Conservation (phyloP, 92 coral and sea anemone genomes). For the Parazoanthus atlanticus region DNA sequence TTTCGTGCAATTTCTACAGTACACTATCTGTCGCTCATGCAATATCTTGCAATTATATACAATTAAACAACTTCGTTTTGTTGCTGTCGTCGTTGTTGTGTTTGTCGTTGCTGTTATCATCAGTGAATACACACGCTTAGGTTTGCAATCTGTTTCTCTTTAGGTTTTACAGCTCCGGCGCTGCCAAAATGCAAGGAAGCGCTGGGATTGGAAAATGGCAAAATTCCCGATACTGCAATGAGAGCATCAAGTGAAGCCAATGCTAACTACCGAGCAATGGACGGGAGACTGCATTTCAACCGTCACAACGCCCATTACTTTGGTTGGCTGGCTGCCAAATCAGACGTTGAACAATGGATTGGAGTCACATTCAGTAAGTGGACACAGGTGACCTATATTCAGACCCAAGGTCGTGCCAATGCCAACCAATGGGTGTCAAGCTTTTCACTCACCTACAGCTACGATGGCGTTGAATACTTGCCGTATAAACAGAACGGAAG, state of each 20-base stretch:
- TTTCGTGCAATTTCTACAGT: too few species aligned
- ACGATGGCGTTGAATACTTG: slow-evolving; percentile 34
- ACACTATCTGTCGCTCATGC: too few species aligned
- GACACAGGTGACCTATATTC: slow-evolving; percentile 41
- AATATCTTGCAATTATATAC: too few species aligned
- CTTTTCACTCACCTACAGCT: slow-evolving; percentile 35
- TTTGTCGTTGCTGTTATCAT: too few species aligned
- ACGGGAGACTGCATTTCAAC: slow-evolving; percentile 39
- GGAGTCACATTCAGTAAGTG: slow-evolving; percentile 39
- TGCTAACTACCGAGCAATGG: background rate
- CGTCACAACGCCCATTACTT: slow-evolving; percentile 12
- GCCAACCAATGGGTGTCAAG: slow-evolving; percentile 49
- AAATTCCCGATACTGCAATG: slow-evolving; percentile 50
- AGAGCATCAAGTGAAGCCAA: slow-evolving; percentile 31
- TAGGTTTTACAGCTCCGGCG: slow-evolving; percentile 42
- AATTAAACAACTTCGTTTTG: too few species aligned
- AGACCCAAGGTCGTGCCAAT: slow-evolving; percentile 50
- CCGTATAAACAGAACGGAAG: slow-evolving; percentile 24
- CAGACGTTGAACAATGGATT: slow-evolving; percentile 44
- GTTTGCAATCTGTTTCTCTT: background rate
- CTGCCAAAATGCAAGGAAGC: slow-evolving; percentile 29
- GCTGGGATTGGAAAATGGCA: slow-evolving; percentile 49
- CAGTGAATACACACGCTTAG: too few species aligned
- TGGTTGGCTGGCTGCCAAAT: slow-evolving; percentile 39
- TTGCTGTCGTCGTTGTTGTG: too few species aligned